Percentiles rank a stretch among this genome's conserved stretches.
Evolutionary conservation across 2,888 invertebrate species (phyloP).

Genomic region (Anorthoa munda): DNA sequence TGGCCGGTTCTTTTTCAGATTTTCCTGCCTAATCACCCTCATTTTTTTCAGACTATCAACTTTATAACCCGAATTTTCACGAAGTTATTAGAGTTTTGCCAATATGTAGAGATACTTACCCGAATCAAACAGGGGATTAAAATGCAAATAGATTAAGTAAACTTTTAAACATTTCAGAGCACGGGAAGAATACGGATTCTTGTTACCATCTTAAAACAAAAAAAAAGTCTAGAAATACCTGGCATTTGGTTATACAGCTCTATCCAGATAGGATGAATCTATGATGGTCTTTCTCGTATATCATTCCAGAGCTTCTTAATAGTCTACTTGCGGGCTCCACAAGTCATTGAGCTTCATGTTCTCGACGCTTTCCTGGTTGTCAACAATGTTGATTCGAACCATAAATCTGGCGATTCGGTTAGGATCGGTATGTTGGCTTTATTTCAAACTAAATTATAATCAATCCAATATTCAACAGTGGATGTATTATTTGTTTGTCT

Average conservation of each 20-base stretch:
- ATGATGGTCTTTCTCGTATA: no score
- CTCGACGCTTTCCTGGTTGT: neutral
- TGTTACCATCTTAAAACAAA: no score
- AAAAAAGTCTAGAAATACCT: no score
- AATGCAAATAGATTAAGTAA: neutral
- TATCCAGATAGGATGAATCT: no score
- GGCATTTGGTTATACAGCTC: no score
- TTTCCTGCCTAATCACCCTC: neutral
- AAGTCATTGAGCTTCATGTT: neutral
- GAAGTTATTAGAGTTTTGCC: neutral
- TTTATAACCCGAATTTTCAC: neutral
- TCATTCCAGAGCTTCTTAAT: neutral
- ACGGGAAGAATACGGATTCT: no score
- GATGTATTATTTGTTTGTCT: neutral
- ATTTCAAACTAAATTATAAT: neutral
- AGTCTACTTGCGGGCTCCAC: neutral
- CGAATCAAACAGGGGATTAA: neutral
- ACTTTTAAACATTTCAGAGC: neutral
- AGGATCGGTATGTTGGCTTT: no score
- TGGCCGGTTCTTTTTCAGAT: neutral
- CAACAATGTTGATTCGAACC: neutral
- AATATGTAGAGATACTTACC: neutral
- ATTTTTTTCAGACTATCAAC: neutral
- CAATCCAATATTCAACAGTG: slow-evolving; percentile 13
- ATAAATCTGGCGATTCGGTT: no score